phyloP scores from a whole-genome alignment of 1,140 invertebrate species.

The Mylabris phalerata region DNA sequence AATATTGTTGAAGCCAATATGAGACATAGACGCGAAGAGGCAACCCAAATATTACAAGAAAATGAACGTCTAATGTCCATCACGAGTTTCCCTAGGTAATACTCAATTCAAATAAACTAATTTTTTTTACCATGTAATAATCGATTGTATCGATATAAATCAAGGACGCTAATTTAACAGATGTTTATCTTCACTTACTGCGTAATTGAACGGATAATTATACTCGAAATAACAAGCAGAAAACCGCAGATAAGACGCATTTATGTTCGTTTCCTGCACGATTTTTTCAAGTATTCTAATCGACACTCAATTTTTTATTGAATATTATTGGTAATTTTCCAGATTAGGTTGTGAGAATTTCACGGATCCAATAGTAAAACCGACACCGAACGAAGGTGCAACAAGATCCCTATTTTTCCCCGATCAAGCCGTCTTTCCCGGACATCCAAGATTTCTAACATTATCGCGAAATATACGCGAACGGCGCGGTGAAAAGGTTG shows the following conservation, averaged over 20 bases:
- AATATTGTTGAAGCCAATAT: conserved; percentile 98
- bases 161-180: not conserved
- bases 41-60: conserved; percentile 62
- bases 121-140: too few relatives aligned
- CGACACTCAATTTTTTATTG: too few relatives aligned
- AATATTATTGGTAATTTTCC: conserved; percentile 5
- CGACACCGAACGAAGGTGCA: conserved; percentile 65
- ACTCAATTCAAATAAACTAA: not conserved
- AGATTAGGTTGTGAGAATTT: conserved; percentile 86
- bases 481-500: conserved; percentile 88
- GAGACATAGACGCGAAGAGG: conserved; percentile 83
- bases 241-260: too few relatives aligned
- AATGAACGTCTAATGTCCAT: conserved; percentile 85
- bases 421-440: conserved; percentile 86
- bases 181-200: too few relatives aligned
- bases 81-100: conserved; percentile 86
- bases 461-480: conserved; percentile 88
- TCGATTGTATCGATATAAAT: not conserved
- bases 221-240: too few relatives aligned
- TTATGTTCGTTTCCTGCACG: too few relatives aligned
- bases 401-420: conserved; percentile 91
- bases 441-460: conserved; percentile 94
- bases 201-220: too few relatives aligned
- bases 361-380: conserved; percentile 68
- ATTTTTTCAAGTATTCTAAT: too few relatives aligned